Conservation (phyloP, 2,888 invertebrate genomes). For the Corythucha ciliata region DNA sequence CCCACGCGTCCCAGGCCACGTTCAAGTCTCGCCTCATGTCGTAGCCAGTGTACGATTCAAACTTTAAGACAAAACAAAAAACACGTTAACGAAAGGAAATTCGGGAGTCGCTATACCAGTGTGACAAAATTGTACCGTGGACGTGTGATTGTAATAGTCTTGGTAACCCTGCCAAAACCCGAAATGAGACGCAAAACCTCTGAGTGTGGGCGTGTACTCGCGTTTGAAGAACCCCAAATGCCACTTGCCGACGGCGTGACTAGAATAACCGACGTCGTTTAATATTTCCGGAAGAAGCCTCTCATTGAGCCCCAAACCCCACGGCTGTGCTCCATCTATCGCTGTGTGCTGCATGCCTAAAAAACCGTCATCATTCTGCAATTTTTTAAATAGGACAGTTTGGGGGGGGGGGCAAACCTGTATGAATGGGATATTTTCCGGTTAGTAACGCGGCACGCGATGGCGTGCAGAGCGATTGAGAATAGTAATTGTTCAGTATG, state of each 20-base stretch:
- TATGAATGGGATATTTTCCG: conserved; percentile 46
- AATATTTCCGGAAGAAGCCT: conserved; percentile 45
- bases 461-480: conserved; percentile 47
- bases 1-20: conserved; percentile 46
- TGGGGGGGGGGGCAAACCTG: conserved; percentile 39
- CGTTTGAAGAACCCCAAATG: conserved; percentile 44
- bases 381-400: neutral
- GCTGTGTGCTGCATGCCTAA: conserved; percentile 46
- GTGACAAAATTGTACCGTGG: conserved; percentile 39
- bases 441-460: conserved; percentile 46
- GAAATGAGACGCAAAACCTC: conserved; percentile 71
- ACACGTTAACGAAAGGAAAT: neutral
- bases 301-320: conserved; percentile 45
- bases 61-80: neutral
- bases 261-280: conserved; percentile 43
- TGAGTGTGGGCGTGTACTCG: conserved; percentile 54
- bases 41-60: conserved; percentile 42
- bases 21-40: conserved; percentile 53
- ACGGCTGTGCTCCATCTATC: conserved; percentile 43
- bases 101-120: too few species aligned
- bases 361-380: too few species aligned
- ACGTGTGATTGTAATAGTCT: conserved; percentile 66
- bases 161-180: conserved; percentile 74
- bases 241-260: conserved; percentile 49
- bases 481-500: conserved; percentile 48